These are phyloP conservation scores for Oceanites oceanicus DNA, from an alignment of 2,113 vertebrate genomes.

Conservation along the genomic window DNA sequence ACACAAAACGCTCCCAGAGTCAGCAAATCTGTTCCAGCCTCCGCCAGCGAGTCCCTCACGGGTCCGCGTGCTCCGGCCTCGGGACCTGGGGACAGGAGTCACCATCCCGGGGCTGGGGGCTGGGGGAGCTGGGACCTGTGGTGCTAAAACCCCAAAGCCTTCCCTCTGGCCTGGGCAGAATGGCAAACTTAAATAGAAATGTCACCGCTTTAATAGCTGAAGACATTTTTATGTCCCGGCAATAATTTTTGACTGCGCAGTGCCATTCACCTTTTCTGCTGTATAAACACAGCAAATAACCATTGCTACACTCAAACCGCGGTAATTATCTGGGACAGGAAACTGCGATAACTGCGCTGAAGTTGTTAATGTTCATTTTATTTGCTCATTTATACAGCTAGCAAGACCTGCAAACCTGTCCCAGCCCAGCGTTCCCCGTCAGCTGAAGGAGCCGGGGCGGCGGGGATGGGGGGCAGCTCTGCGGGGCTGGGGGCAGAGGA, in stretches of 20 bases:
- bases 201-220: background rate
- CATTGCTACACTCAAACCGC: rapidly evolving
- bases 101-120: background rate
- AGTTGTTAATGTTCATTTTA: background rate
- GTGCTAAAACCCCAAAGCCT: background rate
- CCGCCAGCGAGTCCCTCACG: background rate
- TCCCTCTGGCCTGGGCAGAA: background rate
- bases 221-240: background rate
- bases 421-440: rapidly evolving
- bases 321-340: background rate
- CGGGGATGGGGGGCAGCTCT: rapidly evolving
- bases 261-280: background rate
- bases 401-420: background rate
- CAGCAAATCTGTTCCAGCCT: constrained; percentile 36
- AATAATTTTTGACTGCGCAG: background rate
- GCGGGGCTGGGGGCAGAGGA: background rate
- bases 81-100: background rate
- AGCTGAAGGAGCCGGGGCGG: rapidly evolving
- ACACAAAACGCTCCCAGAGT: constrained; percentile 15
- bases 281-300: background rate
- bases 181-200: background rate
- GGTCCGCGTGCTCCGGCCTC: rapidly evolving
- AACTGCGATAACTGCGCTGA: background rate
- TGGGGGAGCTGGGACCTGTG: rapidly evolving
- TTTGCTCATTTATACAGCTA: background rate